A percentile compares a stretch with the other conserved stretches of the same genome.
Evolutionary conservation across 1,140 invertebrate species (phyloP).

Genomic region (Drosophila simulans): DNA sequence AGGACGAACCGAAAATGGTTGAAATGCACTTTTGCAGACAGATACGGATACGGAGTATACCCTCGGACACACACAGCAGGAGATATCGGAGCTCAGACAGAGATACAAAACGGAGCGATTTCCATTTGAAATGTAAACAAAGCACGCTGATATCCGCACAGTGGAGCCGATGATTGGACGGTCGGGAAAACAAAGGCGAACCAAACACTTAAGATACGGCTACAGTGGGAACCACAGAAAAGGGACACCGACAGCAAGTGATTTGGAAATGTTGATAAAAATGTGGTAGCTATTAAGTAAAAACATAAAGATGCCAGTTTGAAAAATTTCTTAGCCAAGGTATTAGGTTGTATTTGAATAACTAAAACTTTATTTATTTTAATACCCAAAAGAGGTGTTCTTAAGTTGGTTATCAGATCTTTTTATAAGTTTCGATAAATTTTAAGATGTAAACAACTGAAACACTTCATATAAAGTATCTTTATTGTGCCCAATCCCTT

Average conservation of each 20-base stretch:
- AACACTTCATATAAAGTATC: neutral
- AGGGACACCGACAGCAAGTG: neutral
- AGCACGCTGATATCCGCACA: constrained; percentile 72
- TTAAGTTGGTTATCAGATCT: no score
- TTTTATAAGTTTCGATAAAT: no score
- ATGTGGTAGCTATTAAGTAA: neutral
- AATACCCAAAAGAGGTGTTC: no score
- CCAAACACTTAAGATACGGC: constrained; percentile 39
- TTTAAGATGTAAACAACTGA: no score
- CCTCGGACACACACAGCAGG: constrained; percentile 40
- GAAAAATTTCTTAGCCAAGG: no score
- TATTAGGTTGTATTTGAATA: no score
- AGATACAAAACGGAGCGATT: constrained; percentile 58
- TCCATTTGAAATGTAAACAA: constrained; percentile 77
- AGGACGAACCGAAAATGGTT: constrained; percentile 53
- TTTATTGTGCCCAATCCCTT: neutral
- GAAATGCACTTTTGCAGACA: constrained; percentile 70
- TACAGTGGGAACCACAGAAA: constrained; percentile 17
- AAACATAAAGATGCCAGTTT: no score
- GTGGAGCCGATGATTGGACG: constrained; percentile 42
- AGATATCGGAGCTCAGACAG: constrained; percentile 39
- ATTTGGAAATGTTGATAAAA: neutral
- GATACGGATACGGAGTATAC: constrained; percentile 1
- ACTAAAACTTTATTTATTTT: no score
- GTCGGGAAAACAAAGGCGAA: constrained; percentile 38